phyloP scores from a whole-genome alignment of 1,140 invertebrate species.

The Heterodera schachtii region DNA sequence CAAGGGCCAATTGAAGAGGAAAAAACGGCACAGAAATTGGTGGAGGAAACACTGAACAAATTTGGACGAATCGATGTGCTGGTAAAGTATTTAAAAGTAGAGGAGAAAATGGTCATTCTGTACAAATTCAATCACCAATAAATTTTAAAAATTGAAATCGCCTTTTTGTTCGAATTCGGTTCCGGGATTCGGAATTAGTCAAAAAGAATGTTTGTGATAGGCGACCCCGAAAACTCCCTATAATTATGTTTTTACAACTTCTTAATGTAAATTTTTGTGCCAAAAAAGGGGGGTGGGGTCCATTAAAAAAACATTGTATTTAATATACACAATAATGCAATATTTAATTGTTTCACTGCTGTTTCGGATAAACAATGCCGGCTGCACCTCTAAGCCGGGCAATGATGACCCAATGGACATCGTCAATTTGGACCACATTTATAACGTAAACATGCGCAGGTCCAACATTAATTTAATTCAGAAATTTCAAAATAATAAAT shows the following conservation, averaged over 20 bases:
- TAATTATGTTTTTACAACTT: too few relatives aligned
- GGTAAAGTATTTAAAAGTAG: not conserved
- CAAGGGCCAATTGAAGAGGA: slow-evolving; percentile 32
- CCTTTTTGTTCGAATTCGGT: too few relatives aligned
- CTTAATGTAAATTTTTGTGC: too few relatives aligned
- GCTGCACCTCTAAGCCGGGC: slow-evolving; percentile 13
- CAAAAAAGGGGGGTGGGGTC: too few relatives aligned
- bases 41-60: slow-evolving; percentile 39
- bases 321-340: too few relatives aligned
- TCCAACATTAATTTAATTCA: not conserved
- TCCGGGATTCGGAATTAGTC: too few relatives aligned
- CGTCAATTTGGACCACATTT: slow-evolving; percentile 41
- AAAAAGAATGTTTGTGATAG: too few relatives aligned
- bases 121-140: slow-evolving; percentile 3
- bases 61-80: slow-evolving; percentile 45
- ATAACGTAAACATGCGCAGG: slow-evolving; percentile 39
- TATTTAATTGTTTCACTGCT: not conserved
- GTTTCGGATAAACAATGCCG: slow-evolving; percentile 44
- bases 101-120: too few relatives aligned
- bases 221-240: too few relatives aligned
- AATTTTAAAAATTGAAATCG: not conserved
- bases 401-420: slow-evolving; percentile 29
- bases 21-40: slow-evolving; percentile 29
- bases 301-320: too few relatives aligned
- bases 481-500: too few relatives aligned